Evolutionary conservation across 2,888 invertebrate genomes (phyloP).

Genomic region (Gari tellinella): DNA sequence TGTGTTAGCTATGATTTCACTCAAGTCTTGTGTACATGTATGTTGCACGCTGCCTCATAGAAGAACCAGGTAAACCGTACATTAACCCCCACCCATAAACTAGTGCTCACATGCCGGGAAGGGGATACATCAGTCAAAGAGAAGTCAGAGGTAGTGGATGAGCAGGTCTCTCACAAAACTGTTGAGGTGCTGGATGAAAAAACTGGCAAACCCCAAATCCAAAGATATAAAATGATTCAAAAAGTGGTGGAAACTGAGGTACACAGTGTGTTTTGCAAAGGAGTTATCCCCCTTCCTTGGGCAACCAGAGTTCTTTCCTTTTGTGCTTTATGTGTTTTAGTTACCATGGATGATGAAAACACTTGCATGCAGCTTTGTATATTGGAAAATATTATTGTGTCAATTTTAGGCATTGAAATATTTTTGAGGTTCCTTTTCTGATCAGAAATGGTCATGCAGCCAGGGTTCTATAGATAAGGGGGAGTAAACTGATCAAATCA

Average conservation of each 20-base stretch:
- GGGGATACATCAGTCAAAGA: conserved; percentile 68
- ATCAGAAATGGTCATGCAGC: too few relatives aligned
- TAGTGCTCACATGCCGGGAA: conserved; percentile 64
- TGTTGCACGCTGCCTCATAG: conserved; percentile 25
- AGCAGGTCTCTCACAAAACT: conserved; percentile 71
- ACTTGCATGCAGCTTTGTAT: too few relatives aligned
- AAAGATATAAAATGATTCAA: conserved; percentile 72
- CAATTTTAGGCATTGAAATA: too few relatives aligned
- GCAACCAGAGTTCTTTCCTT: neutral
- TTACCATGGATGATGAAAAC: neutral
- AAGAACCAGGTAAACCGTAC: conserved; percentile 48
- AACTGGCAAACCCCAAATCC: conserved; percentile 72
- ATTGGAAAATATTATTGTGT: too few relatives aligned
- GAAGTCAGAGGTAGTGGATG: conserved; percentile 68
- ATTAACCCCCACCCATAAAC: conserved; percentile 35
- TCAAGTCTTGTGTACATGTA: too few relatives aligned
- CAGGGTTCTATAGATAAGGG: too few relatives aligned
- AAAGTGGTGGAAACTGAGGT: conserved; percentile 79
- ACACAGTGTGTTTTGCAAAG: conserved; percentile 8
- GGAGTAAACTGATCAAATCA: too few relatives aligned
- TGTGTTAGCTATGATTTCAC: too few relatives aligned
- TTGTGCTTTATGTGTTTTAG: conserved; percentile 1
- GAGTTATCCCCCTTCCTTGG: too few relatives aligned
- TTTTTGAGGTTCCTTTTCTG: too few relatives aligned
- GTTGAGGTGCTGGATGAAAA: conserved; percentile 71